These are phyloP conservation scores for Xanthia togata DNA, from an alignment of 2,888 invertebrate genomes.

Conservation along the genomic window DNA sequence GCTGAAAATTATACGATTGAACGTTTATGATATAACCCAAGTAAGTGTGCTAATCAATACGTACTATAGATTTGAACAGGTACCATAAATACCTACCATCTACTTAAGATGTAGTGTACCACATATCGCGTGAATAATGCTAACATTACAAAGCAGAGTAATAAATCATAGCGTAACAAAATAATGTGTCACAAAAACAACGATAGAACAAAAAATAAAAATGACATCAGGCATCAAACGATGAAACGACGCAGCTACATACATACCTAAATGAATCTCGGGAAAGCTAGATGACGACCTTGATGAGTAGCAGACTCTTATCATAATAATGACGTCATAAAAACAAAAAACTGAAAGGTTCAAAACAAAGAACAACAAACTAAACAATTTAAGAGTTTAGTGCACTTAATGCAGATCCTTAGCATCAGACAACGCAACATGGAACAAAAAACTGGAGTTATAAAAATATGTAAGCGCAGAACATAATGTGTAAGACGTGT, in stretches of 20 bases:
- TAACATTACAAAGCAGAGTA: conserved; percentile 39
- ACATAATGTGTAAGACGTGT: neutral
- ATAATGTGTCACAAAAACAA: conserved; percentile 57
- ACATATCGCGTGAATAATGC: conserved; percentile 11
- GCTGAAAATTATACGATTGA: conserved; percentile 88
- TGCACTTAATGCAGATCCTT: neutral
- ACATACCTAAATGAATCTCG: conserved; percentile 23
- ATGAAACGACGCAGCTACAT: conserved; percentile 5
- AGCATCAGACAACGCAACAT: neutral
- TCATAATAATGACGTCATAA: conserved; percentile 2
- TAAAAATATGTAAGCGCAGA: conserved; percentile 9
- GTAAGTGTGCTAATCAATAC: neutral
- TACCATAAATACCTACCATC: conserved; percentile 2
- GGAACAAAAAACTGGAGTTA: conserved; percentile 3
- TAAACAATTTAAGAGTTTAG: conserved; percentile 3
- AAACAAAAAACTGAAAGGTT: neutral
- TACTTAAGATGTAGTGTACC: neutral
- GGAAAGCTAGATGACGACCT: conserved; percentile 35
- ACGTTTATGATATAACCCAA: conserved; percentile 7
- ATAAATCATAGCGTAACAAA: conserved; percentile 50
- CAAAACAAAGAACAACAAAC: conserved; percentile 36
- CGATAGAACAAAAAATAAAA: conserved; percentile 42
- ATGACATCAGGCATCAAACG: conserved; percentile 56
- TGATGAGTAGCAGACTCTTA: conserved; percentile 10
- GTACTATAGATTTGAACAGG: neutral